Conservation (phyloP, 2,888 invertebrate genomes). For the Cheilosia impressa region DNA sequence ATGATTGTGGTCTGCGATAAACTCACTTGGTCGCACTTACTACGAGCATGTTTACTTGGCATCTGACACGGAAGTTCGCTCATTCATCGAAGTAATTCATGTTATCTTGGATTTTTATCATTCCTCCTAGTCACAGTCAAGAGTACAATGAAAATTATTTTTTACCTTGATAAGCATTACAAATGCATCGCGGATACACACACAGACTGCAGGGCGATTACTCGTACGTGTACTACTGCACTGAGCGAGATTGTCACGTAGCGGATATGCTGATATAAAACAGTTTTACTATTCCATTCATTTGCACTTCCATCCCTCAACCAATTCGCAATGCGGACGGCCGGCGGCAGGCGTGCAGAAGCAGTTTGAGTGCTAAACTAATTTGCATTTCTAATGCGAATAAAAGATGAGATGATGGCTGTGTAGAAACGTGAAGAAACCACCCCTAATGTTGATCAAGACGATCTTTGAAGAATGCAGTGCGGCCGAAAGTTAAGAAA, state of each 20-base stretch:
- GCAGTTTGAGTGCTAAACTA: slow-evolving; percentile 33
- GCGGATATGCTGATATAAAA: slow-evolving; percentile 31
- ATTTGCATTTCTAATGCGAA: slow-evolving; percentile 30
- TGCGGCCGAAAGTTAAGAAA: not conserved
- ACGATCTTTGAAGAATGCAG: slow-evolving; percentile 17
- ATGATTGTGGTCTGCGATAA: slow-evolving; percentile 40
- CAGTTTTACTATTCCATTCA: not conserved
- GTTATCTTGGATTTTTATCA: slow-evolving; percentile 33
- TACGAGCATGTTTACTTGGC: slow-evolving; percentile 4
- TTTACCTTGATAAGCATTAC: slow-evolving; percentile 41
- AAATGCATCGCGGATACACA: slow-evolving; percentile 7
- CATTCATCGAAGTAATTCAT: slow-evolving; percentile 25
- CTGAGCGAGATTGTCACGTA: slow-evolving; percentile 1
- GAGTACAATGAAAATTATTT: slow-evolving; percentile 43
- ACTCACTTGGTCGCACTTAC: slow-evolving; percentile 27
- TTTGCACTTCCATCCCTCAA: not conserved
- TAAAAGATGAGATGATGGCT: not conserved
- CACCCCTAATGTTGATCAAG: slow-evolving; percentile 24
- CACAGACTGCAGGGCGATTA: no score
- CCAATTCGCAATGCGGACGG: not conserved
- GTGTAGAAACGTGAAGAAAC: not conserved
- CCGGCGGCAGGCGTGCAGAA: slow-evolving; percentile 18
- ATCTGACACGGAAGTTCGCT: slow-evolving; percentile 24
- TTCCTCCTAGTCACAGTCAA: slow-evolving; percentile 18
- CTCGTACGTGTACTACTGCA: no score